phyloP scores from a whole-genome alignment of 1,140 invertebrate species.

The Pogonomyrmex barbatus region DNA sequence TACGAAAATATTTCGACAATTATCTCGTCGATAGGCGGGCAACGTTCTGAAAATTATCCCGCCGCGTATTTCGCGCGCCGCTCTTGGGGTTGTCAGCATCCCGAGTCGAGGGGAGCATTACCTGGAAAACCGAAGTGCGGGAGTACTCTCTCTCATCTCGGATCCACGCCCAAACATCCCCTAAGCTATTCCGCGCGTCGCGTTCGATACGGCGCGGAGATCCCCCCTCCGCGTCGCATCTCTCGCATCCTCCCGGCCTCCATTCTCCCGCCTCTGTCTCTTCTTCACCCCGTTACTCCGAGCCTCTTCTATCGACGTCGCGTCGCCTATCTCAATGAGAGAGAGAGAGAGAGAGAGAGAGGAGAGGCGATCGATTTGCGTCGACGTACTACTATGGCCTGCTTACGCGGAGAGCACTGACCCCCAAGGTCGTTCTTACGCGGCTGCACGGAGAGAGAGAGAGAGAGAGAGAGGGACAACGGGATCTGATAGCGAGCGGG shows the following conservation, averaged over 20 bases:
- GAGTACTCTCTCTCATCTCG: constrained; percentile 30
- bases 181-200: constrained; percentile 1
- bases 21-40: background rate
- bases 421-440: constrained; percentile 83
- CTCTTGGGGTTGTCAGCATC: background rate
- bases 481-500: background rate
- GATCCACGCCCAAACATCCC: constrained; percentile 52
- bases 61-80: background rate
- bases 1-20: background rate
- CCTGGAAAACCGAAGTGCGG: constrained; percentile 13
- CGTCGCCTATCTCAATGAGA: constrained; percentile 70
- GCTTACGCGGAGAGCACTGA: constrained; percentile 76
- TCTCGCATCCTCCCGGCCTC: background rate
- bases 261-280: background rate
- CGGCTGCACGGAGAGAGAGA: constrained; percentile 75
- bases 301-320: constrained; percentile 36
- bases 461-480: background rate
- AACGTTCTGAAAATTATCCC: background rate
- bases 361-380: constrained; percentile 74
- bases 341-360: constrained; percentile 57
- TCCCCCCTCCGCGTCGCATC: background rate
- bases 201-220: constrained; percentile 12
- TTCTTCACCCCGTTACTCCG: background rate
- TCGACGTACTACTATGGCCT: constrained; percentile 78
- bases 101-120: background rate